Base-by-base conservation (phyloP, 2,113 vertebrate genomes). In the Oreochromis tanganicae region DNA sequence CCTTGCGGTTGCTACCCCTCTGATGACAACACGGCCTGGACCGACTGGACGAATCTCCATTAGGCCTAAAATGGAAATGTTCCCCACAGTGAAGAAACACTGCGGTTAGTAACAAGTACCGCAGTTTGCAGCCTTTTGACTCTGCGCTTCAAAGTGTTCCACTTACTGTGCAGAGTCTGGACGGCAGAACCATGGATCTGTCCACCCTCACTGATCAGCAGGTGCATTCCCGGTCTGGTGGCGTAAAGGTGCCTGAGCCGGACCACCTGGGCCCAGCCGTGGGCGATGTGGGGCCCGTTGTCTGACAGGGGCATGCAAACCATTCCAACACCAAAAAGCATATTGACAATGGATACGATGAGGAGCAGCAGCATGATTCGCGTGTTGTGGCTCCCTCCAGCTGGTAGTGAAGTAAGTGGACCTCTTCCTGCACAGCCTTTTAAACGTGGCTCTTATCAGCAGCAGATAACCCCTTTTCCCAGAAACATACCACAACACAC, bases 41-140 rank as follows among this genome's bases (percentile, higher is more conserved):
- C 96, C 96, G 78, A 98, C 97, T 0, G 98, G 96, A 24, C 96
- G 94, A 85, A 99, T 98, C 93, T 99, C 98, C 92, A 99, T 88
- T 89, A 99, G 91, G 95, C 97, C 98, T 99, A 91, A 34, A 80
- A 75, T 34, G 84, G 66, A 81, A 8, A 85, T 19, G 84, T 38
- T 12, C 17, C 57, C 55, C 21, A 10, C 36, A 4, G 19, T 2
- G 19, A 48, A 59, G 16, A 19, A 19, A 5, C 6, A 4, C 32
- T 78, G 11, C 14, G 13, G 0, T 36, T 52, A 17, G 43, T 0
- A 12, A 12, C 41, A 48, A 10, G 9, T 19, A 7, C 9, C 7
- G 16, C 24, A 52, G 34, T 17, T 32, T 43, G 8, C 14, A 24
- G 46, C 11, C 0, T 4, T 4, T 48, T 5, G 46, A 21, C 16